These are phyloP conservation scores for Chaenogobius annularis DNA, from an alignment of 2,113 vertebrate species.

Conservation along the genomic window DNA sequence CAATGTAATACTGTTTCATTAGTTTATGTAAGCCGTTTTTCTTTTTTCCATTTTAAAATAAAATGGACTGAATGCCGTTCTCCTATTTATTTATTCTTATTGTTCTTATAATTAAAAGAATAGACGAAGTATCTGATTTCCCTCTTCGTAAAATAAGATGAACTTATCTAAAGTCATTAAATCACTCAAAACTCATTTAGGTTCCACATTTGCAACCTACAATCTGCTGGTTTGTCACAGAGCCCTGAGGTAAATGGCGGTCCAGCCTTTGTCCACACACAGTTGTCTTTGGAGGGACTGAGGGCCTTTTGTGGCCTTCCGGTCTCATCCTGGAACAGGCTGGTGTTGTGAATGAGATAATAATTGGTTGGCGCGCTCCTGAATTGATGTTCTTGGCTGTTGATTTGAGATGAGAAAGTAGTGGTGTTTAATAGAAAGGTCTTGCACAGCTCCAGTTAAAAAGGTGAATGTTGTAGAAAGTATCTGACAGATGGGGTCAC, in stretches of 20 bases:
- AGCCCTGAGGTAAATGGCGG: constrained; percentile 36
- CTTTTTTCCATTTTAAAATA: not conserved
- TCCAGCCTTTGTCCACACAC: constrained; percentile 34
- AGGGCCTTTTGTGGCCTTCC: constrained; percentile 34
- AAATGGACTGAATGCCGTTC: not conserved
- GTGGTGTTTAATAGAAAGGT: not conserved
- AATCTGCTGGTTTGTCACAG: constrained; percentile 34
- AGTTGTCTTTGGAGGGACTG: constrained; percentile 37
- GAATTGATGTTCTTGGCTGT: not conserved
- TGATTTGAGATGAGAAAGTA: constrained; percentile 17
- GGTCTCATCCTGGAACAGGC: constrained; percentile 9
- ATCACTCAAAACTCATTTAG: constrained; percentile 5
- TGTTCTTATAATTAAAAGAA: not conserved
- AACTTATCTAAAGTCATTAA: not conserved
- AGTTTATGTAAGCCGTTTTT: not conserved
- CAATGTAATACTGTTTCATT: not conserved
- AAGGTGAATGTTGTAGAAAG: not conserved
- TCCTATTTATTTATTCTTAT: too few species aligned
- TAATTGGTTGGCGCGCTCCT: constrained; percentile 12
- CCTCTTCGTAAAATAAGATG: not conserved
- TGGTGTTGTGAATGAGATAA: constrained; percentile 19
- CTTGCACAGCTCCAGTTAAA: not conserved
- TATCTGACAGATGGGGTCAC: constrained; percentile 1
- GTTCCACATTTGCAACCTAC: constrained; percentile 20
- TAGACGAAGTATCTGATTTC: too few species aligned